Base-by-base conservation (phyloP, 2,888 invertebrate species). In the Spilosoma lubricipeda region DNA sequence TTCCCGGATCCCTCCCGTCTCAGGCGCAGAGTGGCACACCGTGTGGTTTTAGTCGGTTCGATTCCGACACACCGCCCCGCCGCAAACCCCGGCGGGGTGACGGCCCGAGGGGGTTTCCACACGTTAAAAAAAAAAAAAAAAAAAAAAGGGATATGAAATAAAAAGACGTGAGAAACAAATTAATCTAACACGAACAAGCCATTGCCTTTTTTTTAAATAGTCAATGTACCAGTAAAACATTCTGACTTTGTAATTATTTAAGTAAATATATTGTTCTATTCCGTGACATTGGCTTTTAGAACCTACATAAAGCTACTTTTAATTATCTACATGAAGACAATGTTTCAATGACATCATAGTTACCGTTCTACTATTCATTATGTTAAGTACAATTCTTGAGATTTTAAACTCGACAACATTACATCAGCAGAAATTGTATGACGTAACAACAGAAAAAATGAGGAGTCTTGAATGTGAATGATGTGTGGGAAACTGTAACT, bases 391-490 rank as follows among this genome's bases (percentile, higher is more conserved):
- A 39, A 63, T 71, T 64, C 5, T 33, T n/a, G 48, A 36, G 64
- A 42, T 42, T 48, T 36, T 11, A 72, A 67, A 30, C 30, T 30
- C 8, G 39, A 33, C n/a, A 71, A 56, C 27, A 56, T 70, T 52
- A 72, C 56, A 30, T 72, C 67, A 72, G 30, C 48, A 64, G 20
- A 64, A 71, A 71, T 42, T 33, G 65, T 33, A 72, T 72, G 67
- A 66, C 56, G 56, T 72, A 56, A 72, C 48, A 30, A n/a, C 30
- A 67, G 64, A 71, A 70, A 70, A 63, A 70, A 11, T 42, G 27
- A 63, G 56, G 66, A 27, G 20, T 56, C 56, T 72, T 67, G 39
- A 72, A 72, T 67, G 20, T 67, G 39, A 72, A 72, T 67, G 27
- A 27, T 39, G 56, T 39, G 72, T 72, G 67, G 72, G 72, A 66